Evolutionary conservation across 2,888 invertebrate genomes (phyloP).

Genomic region (Apotomis turbidana): DNA sequence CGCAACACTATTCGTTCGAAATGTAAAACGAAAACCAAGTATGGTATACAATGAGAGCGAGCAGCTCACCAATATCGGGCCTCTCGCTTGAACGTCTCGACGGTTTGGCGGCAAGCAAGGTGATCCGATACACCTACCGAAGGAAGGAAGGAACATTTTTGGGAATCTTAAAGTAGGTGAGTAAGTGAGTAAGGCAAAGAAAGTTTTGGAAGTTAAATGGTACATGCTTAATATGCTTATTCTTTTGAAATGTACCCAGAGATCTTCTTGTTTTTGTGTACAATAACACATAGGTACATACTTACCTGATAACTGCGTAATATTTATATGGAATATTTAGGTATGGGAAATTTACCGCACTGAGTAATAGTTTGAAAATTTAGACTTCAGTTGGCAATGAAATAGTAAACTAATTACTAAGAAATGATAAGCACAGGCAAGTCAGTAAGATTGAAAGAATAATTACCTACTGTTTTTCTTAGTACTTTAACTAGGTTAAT

Average conservation of each 20-base stretch:
- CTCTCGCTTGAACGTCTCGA: conserved; percentile 63
- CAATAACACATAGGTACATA: background rate
- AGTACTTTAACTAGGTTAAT: too few species aligned
- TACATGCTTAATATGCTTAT: too few species aligned
- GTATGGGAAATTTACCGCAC: too few species aligned
- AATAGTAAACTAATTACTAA: too few species aligned
- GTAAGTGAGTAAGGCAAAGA: conserved; percentile 23
- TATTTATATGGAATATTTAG: too few species aligned
- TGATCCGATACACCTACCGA: conserved; percentile 46
- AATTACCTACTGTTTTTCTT: too few species aligned
- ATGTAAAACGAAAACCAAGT: conserved; percentile 82
- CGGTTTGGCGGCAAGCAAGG: conserved; percentile 61
- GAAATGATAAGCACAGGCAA: too few species aligned
- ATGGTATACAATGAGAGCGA: conserved; percentile 78
- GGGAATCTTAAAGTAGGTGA: conserved; percentile 44
- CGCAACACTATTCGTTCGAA: conserved; percentile 64
- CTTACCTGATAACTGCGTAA: background rate
- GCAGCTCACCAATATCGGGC: conserved; percentile 51
- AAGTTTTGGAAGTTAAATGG: conserved; percentile 21
- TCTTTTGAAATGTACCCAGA: too few species aligned
- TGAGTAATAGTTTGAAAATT: too few species aligned
- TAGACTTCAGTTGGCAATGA: too few species aligned
- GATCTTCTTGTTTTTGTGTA: background rate
- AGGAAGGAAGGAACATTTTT: conserved; percentile 51
- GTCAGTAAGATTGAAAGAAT: too few species aligned